Evolutionary conservation across 2,888 invertebrate genomes (phyloP), one percentile per base, ranked within the genome.

Genomic region (Morpho achilles): DNA sequence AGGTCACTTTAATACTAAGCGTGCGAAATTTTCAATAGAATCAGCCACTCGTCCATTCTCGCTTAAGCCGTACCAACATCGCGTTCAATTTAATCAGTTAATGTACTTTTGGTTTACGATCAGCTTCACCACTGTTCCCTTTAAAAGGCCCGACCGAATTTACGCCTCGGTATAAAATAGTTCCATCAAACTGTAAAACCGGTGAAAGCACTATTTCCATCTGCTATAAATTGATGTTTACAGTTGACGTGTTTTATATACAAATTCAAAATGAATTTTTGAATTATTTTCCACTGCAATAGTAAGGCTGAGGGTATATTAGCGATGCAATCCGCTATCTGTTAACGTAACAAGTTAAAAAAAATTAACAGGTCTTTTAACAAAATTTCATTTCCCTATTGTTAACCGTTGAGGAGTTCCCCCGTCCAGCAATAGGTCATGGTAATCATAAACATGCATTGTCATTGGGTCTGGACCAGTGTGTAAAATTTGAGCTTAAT

Each of bases 81-180:
- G 44, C 3, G 16, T 45, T 52, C 76, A 77, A 76, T 79, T 83
- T 84, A 85, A 87, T 87, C 84, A 80, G 82, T 80, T 84, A 84
- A 87, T 87, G 84, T 79, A 78, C 74, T 76, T 76, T 62, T 71
- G 75, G 80, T 84, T 84, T 80, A 84, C 74, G 77, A 74, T 72
- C 67, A 74, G 75, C 74, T 76, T 73, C 75, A 69, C 71, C 67
- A 67, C 69, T 65, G 63, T 63, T 62, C 66, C 66, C 66, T 74
- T 16, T 77, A 73, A 77, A 77, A 70, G 67, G 66, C 67, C 66
- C 65, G 67, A 69, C 67, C 63, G 66, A 72, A 73, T 77, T 76
- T 76, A 69, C 60, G 58, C 63, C 65, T 10, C 44, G 8, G 60
- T 68, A 69, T 70, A 68, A 69, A 73, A 63, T 67, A 51, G 50